phyloP scores from a whole-genome alignment of 2,888 invertebrate species.

The Tipula confusa region DNA sequence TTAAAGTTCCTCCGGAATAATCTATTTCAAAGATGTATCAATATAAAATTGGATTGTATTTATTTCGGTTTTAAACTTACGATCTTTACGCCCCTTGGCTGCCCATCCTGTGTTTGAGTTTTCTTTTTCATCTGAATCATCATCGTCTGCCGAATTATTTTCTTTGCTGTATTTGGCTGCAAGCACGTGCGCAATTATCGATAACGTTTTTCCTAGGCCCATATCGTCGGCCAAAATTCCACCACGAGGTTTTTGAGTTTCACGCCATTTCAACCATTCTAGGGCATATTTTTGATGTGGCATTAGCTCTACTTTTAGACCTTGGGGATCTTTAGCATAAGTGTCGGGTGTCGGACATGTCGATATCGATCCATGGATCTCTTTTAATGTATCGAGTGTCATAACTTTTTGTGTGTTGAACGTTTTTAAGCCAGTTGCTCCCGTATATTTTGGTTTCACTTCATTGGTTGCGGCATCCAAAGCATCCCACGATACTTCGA shows the following conservation, averaged over 20 bases:
- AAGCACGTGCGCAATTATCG: slow-evolving; percentile 72
- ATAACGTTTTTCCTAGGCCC: slow-evolving; percentile 65
- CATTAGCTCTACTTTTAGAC: slow-evolving; percentile 66
- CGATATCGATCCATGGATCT: slow-evolving; percentile 65
- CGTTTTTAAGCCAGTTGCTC: slow-evolving; percentile 59
- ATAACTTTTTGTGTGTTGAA: slow-evolving; percentile 63
- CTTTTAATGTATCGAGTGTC: slow-evolving; percentile 66
- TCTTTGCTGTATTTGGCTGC: slow-evolving; percentile 36
- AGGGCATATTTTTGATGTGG: slow-evolving; percentile 80
- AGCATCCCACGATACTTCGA: slow-evolving; percentile 43
- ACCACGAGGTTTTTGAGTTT: slow-evolving; percentile 76
- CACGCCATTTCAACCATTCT: slow-evolving; percentile 86
- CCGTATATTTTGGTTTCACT: slow-evolving; percentile 45
- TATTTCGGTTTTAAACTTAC: slow-evolving; percentile 38
- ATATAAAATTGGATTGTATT: not conserved
- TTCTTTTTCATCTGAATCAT: slow-evolving; percentile 37
- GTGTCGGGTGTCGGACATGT: slow-evolving; percentile 61
- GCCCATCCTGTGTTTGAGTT: slow-evolving; percentile 39
- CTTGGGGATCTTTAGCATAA: slow-evolving; percentile 57
- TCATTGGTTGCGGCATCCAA: slow-evolving; percentile 44
- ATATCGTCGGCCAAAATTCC: slow-evolving; percentile 73
- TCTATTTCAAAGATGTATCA: slow-evolving; percentile 43
- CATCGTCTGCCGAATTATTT: slow-evolving; percentile 33
- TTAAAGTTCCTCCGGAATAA: slow-evolving; percentile 68
- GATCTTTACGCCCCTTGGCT: slow-evolving; percentile 43